Evolutionary conservation across 2,888 invertebrate species (phyloP), one percentile per base, ranked within the genome.

Genomic region (Campaea margaritaria): DNA sequence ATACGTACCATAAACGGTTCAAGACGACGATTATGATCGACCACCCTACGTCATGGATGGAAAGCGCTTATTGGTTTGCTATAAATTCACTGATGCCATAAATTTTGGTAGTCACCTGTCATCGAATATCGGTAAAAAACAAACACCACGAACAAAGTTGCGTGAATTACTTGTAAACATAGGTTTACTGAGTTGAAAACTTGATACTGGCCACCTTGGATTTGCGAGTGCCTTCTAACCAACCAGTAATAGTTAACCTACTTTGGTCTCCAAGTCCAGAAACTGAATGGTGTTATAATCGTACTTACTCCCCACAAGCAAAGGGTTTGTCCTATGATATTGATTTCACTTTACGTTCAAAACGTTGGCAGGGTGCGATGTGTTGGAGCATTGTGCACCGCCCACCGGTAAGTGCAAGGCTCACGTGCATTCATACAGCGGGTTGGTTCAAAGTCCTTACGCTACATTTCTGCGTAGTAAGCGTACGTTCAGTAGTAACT

Each of bases 391-490:
- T n/a, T 50, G 31, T 34, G 42, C 27, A n/a, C 4, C 16, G 31
- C 27, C 41, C 41, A 48, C 13, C 49, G 15, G 38, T 36, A 15
- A 49, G 13, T 55, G 48, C 55, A 55, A 47, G 14, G 45, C 53
- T 21, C 48, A 49, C 58, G 31, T 43, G 58, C 59, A 65, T 64
- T 36, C 48, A 57, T 39, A 60, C 45, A 46, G 46, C 52, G 55
- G 56, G 52, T 39, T 54, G 55, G 59, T 60, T 59, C 64, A 58
- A 64, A 66, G 64, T 62, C 68, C 64, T 67, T 36, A 39, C 41
- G 44, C 44, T 54, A 59, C 53, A 45, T 50, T 46, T 57, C 45
- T 66, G 63, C 57, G 60, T 65, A 53, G 64, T 65, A 63, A 62
- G 44, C 36, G 39, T 16, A 31, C 46, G 39, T 50, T 31, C 10